Evolutionary conservation across 2,113 vertebrate genomes (phyloP), one percentile per base, ranked within the genome.

Genomic region (Garra rufa): DNA sequence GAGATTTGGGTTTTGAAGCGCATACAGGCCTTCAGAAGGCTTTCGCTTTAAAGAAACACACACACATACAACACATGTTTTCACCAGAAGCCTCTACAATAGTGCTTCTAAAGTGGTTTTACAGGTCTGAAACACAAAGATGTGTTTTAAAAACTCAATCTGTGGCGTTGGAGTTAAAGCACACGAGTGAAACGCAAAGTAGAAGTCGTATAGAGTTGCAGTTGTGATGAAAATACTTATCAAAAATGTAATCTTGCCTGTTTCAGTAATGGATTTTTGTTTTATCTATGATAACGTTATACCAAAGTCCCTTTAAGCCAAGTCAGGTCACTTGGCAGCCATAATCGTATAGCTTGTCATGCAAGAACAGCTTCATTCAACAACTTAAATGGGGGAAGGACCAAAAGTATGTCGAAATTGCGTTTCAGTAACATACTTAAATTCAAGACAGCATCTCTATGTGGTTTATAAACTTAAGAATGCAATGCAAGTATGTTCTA

Each of bases 1-100:
- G 76, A 86, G 70, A 69, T 83, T 87, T 85, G 67, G 74, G 74
- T 81, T 86, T 71, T 88, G 74, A 84, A 84, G 82, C 57, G 13
- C 83, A 75, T 76, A 41, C 57, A 69, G 77, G 34, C 73, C 81
- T 86, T 83, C 73, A 73, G 52, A 55, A 73, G 43, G 78, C 83
- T 67, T 80, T 87, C 79, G 81, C 48, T 76, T 61, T 80, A 81
- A 76, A 81, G 55, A 65, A 55, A 73, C 30, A 86, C 82, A 43
- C n/a, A 57, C 57, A 1, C 52, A 55, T 55, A 55, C 52, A 55
- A 41, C 44, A 43, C 67, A 38, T 48, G 44, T 46, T 69, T 50
- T 70, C 8, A 69, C 34, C 75, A 75, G 67, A 75, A 65, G 50
- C 57, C 26, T 55, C 28, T 67, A 77, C 19, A 70, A 19, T 48